A percentile compares a stretch with the other conserved stretches of the same genome.
These are phyloP conservation scores for Diplolepis rosae DNA, from an alignment of 2,888 invertebrate species.

Conservation along the genomic window DNA sequence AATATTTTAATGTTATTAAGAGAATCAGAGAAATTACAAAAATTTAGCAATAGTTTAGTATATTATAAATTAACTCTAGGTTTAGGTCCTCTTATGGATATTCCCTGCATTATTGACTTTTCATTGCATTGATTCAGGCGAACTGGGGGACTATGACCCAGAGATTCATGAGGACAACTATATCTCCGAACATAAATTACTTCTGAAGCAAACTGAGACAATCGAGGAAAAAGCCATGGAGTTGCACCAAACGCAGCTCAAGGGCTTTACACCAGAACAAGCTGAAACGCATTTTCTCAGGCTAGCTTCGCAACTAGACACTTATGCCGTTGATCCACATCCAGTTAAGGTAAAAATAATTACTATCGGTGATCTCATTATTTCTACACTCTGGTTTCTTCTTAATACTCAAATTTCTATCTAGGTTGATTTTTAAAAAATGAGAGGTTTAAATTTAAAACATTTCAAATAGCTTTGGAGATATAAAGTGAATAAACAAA, in stretches of 20 bases:
- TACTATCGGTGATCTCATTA: not conserved
- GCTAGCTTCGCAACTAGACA: conserved; percentile 93
- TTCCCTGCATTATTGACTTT: not conserved
- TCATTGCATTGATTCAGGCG: conserved; percentile 78
- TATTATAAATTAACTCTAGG: no score
- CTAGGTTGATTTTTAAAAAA: not conserved
- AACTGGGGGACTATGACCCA: conserved; percentile 95
- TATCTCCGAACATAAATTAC: conserved; percentile 91
- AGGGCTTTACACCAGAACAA: conserved; percentile 89
- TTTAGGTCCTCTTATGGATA: conserved; percentile 1
- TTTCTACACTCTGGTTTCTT: not conserved
- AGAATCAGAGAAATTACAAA: no score
- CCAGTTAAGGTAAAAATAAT: conserved; percentile 87
- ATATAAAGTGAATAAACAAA: not conserved
- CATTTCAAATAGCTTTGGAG: not conserved
- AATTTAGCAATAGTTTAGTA: no score
- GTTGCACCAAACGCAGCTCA: conserved; percentile 89
- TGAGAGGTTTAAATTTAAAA: not conserved
- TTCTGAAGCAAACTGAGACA: conserved; percentile 92
- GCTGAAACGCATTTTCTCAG: conserved; percentile 93
- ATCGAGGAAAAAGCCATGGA: conserved; percentile 96
- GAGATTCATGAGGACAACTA: conserved; percentile 92
- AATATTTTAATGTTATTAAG: no score
- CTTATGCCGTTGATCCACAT: conserved; percentile 98
- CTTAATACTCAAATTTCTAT: no score